These are phyloP conservation scores for Diaprepes abbreviatus DNA, from an alignment of 2,888 invertebrate genomes.

Conservation along the genomic window DNA sequence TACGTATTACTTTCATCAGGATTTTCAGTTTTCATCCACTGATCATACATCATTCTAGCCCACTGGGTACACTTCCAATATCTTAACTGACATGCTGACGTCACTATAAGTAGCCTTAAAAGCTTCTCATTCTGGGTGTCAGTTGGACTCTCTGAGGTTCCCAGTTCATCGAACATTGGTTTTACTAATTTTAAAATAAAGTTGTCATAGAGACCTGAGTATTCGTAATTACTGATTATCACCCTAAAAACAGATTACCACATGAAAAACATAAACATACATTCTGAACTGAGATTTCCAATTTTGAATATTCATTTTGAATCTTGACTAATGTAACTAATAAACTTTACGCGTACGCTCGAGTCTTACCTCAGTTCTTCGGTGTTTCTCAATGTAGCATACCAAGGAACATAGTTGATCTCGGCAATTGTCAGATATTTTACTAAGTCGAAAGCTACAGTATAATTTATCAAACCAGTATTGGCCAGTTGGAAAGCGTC, in stretches of 20 bases:
- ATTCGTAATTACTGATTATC: slow-evolving; percentile 69
- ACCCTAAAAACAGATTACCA: too few species aligned
- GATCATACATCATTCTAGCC: slow-evolving; percentile 68
- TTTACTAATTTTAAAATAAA: slow-evolving; percentile 59
- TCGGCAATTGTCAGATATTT: slow-evolving; percentile 76
- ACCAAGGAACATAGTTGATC: slow-evolving; percentile 78
- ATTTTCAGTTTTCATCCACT: slow-evolving; percentile 61
- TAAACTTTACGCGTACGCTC: too few species aligned
- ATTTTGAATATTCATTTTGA: too few species aligned
- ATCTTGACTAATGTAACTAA: too few species aligned
- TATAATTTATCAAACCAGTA: slow-evolving; percentile 72
- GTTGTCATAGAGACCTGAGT: slow-evolving; percentile 68
- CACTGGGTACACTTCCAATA: slow-evolving; percentile 71
- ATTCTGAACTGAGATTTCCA: too few species aligned
- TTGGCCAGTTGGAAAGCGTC: slow-evolving; percentile 79
- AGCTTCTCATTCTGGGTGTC: slow-evolving; percentile 73
- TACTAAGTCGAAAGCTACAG: slow-evolving; percentile 74
- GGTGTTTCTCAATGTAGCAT: slow-evolving; percentile 72
- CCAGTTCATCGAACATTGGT: slow-evolving; percentile 68
- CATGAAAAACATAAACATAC: too few species aligned
- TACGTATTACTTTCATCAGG: slow-evolving; percentile 64
- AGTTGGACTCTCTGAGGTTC: slow-evolving; percentile 69
- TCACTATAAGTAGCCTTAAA: slow-evolving; percentile 71
- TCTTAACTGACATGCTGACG: slow-evolving; percentile 73
- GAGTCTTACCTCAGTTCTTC: slow-evolving; percentile 66